Evolutionary conservation across 2,797 vertebrate species (phyloP).

Genomic region (Rhabdophis nuchalis): DNA sequence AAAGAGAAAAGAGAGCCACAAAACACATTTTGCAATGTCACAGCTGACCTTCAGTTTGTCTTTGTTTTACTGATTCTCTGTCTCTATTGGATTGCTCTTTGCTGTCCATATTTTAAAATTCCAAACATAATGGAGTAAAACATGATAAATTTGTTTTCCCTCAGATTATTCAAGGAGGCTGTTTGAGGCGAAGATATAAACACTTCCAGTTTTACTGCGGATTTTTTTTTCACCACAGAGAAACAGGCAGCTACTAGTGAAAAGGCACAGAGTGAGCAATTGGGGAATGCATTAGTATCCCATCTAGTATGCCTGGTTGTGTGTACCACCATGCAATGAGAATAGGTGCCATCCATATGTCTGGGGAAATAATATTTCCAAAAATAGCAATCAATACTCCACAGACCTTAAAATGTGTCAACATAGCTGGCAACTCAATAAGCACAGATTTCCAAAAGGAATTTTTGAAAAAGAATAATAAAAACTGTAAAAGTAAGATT

Average conservation of each 20-base stretch:
- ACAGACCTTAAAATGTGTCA: not conserved
- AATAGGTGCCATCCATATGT: not conserved
- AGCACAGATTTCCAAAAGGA: not conserved
- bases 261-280: not conserved
- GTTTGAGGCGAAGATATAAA: not conserved
- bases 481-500: not conserved
- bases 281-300: not conserved
- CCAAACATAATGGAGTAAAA: not conserved
- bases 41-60: not conserved
- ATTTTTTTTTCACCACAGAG: not conserved
- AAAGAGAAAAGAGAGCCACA: not conserved
- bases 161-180: not conserved
- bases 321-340: fast-evolving
- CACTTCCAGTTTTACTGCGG: not conserved
- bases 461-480: not conserved
- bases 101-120: constrained; percentile 7
- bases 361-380: not conserved
- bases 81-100: not conserved
- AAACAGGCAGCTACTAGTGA: not conserved
- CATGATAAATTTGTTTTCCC: not conserved
- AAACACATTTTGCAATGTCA: not conserved
- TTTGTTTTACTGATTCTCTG: not conserved
- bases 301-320: not conserved
- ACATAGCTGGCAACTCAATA: not conserved
- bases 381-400: not conserved